Evolutionary conservation across 2,113 vertebrate species (phyloP).

Genomic region (Bubo bubo): DNA sequence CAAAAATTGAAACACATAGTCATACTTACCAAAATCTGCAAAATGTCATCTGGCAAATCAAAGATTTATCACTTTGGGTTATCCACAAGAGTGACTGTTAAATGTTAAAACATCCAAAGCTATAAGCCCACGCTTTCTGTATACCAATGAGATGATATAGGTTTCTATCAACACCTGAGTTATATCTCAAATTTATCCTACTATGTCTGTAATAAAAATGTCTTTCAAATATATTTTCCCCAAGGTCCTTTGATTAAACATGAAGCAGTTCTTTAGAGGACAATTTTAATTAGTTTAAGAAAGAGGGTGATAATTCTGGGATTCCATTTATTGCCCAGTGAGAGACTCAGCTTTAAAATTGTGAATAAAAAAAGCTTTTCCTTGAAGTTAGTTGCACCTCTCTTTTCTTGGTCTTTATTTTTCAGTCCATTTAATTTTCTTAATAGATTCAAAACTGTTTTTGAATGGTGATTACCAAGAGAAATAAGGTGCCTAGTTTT

Average conservation of each 20-base stretch:
- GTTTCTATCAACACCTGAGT: neutral
- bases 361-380: neutral
- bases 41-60: neutral
- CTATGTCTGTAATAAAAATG: neutral
- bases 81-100: neutral
- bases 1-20: neutral
- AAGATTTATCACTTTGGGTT: neutral
- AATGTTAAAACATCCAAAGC: neutral
- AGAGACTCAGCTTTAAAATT: neutral
- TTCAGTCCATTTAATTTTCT: neutral
- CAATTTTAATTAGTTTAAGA: neutral
- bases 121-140: neutral
- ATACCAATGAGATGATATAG: neutral
- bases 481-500: neutral
- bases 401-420: neutral
- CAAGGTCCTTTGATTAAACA: neutral
- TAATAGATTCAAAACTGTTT: neutral
- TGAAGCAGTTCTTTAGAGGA: neutral
- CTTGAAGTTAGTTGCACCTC: neutral
- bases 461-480: neutral
- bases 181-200: neutral
- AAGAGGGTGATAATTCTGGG: neutral
- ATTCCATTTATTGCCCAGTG: neutral
- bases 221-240: neutral
- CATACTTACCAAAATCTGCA: neutral